Percentiles rank a stretch among this genome's conserved stretches.
Evolutionary conservation across 2,113 vertebrate species (phyloP).

Genomic region (Coptodon rendalli): DNA sequence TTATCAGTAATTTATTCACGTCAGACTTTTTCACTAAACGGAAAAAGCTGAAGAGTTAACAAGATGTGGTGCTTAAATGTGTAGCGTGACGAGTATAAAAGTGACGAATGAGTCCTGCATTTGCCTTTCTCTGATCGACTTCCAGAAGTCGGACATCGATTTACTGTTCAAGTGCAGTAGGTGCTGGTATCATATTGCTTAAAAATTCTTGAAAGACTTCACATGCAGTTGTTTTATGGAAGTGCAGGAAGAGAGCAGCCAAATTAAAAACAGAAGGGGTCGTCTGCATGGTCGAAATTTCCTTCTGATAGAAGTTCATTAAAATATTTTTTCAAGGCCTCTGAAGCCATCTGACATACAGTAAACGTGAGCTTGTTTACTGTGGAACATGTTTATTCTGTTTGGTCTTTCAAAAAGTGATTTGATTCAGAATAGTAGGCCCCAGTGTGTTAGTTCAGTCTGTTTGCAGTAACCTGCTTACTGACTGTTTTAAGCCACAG

Average conservation of each 20-base stretch:
- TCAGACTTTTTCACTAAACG: not conserved
- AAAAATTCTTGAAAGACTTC: not conserved
- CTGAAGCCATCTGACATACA: not conserved
- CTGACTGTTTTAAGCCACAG: not conserved
- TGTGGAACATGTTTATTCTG: not conserved
- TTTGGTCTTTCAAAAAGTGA: not conserved
- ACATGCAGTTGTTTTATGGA: not conserved
- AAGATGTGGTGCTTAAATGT: not conserved
- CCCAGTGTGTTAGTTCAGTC: not conserved
- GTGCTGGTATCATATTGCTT: not conserved
- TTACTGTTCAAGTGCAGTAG: not conserved
- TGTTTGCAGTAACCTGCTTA: not conserved
- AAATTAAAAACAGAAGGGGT: not conserved
- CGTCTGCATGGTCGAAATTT: not conserved
- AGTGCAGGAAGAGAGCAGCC: not conserved
- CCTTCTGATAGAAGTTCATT: not conserved
- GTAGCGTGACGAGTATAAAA: not conserved
- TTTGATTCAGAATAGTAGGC: not conserved
- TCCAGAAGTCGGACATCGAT: not conserved
- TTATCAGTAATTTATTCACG: not conserved
- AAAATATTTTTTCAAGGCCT: not conserved
- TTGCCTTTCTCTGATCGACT: not conserved
- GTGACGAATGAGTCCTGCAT: not conserved
- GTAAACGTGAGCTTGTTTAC: not conserved
- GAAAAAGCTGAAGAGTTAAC: not conserved